These are phyloP conservation scores for Oxystoma pomonae DNA, from an alignment of 2,888 invertebrate species.

Conservation along the genomic window DNA sequence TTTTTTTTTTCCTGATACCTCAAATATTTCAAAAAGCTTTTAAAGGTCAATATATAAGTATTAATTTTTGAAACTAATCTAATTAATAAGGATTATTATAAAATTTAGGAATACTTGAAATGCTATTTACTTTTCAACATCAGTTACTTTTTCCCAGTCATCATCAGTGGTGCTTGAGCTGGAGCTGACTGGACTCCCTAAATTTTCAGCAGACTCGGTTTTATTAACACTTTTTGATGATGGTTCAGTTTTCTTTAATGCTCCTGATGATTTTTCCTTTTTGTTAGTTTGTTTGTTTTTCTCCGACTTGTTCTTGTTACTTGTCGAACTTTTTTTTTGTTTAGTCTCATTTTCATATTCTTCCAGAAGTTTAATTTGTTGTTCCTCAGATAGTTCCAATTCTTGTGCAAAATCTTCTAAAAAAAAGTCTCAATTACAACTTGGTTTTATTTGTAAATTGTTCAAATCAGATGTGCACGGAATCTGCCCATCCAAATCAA, in stretches of 20 bases:
- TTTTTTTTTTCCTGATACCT: no score
- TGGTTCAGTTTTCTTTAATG: constrained; percentile 36
- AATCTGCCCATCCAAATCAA: no score
- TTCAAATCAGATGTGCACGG: no score
- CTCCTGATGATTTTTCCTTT: constrained; percentile 25
- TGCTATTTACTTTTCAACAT: constrained; percentile 38
- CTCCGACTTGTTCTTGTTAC: constrained; percentile 27
- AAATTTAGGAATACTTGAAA: no score
- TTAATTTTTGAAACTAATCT: no score
- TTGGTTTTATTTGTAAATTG: no score
- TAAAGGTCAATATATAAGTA: no score
- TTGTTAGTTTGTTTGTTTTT: constrained; percentile 23
- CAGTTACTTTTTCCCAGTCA: constrained; percentile 48
- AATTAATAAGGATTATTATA: no score
- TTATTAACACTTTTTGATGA: constrained; percentile 35
- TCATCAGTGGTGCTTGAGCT: constrained; percentile 46
- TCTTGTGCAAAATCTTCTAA: constrained; percentile 62
- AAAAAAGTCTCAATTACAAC: no score
- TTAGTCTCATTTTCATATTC: constrained; percentile 63
- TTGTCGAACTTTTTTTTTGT: constrained; percentile 20
- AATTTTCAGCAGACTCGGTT: no score
- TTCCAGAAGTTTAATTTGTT: constrained; percentile 62
- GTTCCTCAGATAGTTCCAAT: constrained; percentile 66
- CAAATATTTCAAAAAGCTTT: no score
- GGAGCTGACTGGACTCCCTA: constrained; percentile 39